Evolutionary conservation across 1,140 invertebrate genomes (phyloP).

Genomic region (Pseudomyrmex gracilis): DNA sequence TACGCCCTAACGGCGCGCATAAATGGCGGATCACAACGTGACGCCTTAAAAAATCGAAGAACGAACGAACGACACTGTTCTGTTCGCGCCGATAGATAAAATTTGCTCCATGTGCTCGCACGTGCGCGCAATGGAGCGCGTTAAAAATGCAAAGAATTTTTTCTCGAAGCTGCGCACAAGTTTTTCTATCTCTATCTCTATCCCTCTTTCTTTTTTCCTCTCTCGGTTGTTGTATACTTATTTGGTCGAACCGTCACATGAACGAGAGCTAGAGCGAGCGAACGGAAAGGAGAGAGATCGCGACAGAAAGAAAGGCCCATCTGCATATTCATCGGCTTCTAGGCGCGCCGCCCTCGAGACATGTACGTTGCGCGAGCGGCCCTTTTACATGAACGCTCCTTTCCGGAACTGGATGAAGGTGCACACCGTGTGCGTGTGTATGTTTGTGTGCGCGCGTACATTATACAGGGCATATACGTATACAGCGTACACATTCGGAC

Average conservation of each 20-base stretch:
- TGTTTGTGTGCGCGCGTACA: background rate
- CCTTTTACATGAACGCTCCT: slow-evolving; percentile 43
- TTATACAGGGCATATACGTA: background rate
- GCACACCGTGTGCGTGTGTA: slow-evolving; percentile 11
- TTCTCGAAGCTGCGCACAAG: slow-evolving; percentile 1
- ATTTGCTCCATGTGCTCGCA: background rate
- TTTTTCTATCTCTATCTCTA: background rate
- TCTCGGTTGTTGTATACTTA: slow-evolving; percentile 49
- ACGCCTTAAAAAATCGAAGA: slow-evolving; percentile 35
- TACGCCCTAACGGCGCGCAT: slow-evolving; percentile 34
- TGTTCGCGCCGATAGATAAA: background rate
- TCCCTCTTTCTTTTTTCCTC: background rate
- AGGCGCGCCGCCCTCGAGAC: slow-evolving; percentile 44
- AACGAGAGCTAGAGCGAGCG: slow-evolving; percentile 12
- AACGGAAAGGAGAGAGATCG: background rate
- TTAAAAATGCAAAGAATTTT: slow-evolving; percentile 74
- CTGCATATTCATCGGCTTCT: slow-evolving; percentile 74
- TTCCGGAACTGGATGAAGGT: slow-evolving; percentile 35
- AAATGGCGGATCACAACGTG: slow-evolving; percentile 9
- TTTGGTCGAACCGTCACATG: slow-evolving; percentile 54
- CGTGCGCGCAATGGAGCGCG: slow-evolving; percentile 9
- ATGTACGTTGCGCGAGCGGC: slow-evolving; percentile 47
- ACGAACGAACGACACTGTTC: slow-evolving; percentile 15
- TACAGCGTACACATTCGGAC: background rate
- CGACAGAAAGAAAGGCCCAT: slow-evolving; percentile 61